These are phyloP conservation scores for Sinocyclocheilus rhinocerous DNA, from an alignment of 2,113 vertebrate genomes.

Conservation along the genomic window DNA sequence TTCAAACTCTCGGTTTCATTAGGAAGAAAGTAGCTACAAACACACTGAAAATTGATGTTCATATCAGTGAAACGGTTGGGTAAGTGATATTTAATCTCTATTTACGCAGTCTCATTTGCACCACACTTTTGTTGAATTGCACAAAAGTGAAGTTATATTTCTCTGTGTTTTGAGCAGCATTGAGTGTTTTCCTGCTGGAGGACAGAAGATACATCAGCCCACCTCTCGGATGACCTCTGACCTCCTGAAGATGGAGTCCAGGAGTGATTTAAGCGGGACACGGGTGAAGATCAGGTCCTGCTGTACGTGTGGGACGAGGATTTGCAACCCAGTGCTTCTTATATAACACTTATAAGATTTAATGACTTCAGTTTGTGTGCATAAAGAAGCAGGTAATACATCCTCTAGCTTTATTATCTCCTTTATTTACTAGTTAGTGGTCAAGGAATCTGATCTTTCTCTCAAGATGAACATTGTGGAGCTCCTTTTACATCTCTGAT, in stretches of 20 bases:
- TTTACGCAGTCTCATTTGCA: background rate
- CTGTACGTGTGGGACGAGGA: background rate
- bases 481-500: background rate
- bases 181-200: background rate
- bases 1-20: background rate
- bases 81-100: background rate
- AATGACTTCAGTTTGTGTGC: background rate
- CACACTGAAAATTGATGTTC: background rate
- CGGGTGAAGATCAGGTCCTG: background rate
- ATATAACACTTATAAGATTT: background rate
- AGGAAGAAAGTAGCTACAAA: background rate
- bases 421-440: background rate
- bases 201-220: background rate
- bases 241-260: background rate
- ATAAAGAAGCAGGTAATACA: background rate
- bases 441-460: background rate
- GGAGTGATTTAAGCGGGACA: background rate
- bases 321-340: background rate
- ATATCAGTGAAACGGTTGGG: background rate
- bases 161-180: background rate
- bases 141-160: background rate
- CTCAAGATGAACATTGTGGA: background rate
- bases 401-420: background rate
- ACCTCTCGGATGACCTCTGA: slow-evolving; percentile 2
- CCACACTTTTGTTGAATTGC: background rate